Conservation (phyloP, 2,888 invertebrate genomes). For the Calameuta idolon region DNA sequence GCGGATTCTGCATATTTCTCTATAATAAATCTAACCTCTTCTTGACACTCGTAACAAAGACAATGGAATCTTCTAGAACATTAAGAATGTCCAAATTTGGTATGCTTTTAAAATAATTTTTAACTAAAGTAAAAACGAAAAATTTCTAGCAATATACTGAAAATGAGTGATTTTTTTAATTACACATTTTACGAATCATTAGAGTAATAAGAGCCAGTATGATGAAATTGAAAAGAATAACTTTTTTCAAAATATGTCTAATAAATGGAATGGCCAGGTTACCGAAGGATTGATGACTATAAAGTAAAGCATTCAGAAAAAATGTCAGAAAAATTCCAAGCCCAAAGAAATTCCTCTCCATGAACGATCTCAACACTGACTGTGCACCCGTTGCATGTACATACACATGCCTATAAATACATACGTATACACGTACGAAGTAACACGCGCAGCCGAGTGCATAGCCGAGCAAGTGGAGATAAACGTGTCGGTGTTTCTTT, state of each 20-base stretch:
- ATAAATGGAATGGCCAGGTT: background rate
- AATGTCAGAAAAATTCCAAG: background rate
- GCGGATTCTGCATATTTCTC: no score
- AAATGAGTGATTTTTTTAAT: no score
- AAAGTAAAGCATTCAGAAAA: background rate
- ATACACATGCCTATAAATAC: background rate
- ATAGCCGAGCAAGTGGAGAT: background rate
- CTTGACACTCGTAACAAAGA: no score
- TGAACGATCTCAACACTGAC: background rate
- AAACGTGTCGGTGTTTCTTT: constrained; percentile 4
- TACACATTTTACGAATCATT: background rate
- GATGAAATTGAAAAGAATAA: background rate
- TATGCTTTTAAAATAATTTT: no score
- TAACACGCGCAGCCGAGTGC: background rate
- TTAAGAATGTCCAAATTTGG: no score
- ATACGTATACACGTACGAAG: background rate
- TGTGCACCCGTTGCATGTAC: background rate
- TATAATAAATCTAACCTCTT: background rate
- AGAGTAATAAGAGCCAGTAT: background rate
- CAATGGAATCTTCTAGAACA: no score
- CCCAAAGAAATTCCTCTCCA: background rate
- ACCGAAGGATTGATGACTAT: background rate
- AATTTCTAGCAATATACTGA: no score
- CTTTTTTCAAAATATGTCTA: background rate
- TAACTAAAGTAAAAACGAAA: no score